phyloP scores from a whole-genome alignment of 1,140 invertebrate species.

The Halictus rubicundus region DNA sequence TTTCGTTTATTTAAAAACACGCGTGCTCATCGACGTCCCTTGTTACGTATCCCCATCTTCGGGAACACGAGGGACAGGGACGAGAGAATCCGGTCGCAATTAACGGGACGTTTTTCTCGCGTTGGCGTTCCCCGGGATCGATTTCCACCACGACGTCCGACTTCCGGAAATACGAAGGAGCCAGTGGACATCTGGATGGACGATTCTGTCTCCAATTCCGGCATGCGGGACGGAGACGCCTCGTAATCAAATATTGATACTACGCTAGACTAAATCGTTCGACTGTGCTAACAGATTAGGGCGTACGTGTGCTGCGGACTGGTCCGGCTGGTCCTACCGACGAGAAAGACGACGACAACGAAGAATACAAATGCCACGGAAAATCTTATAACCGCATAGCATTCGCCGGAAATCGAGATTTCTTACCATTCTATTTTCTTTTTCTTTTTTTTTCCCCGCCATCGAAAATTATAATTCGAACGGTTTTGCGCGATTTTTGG shows the following conservation, averaged over 20 bases:
- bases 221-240: slow-evolving; percentile 53
- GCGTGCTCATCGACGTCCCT: no score
- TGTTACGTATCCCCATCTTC: not conserved
- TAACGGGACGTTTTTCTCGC: slow-evolving; percentile 35
- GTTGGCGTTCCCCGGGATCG: slow-evolving; percentile 12
- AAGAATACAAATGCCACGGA: slow-evolving; percentile 35
- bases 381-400: slow-evolving; percentile 25
- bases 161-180: slow-evolving; percentile 47
- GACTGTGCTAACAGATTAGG: slow-evolving; percentile 69
- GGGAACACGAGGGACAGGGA: not conserved
- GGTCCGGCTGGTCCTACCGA: slow-evolving; percentile 47
- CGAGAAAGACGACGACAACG: slow-evolving; percentile 25
- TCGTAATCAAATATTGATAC: slow-evolving; percentile 74
- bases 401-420: not conserved
- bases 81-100: slow-evolving; percentile 9
- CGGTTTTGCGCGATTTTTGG: no score
- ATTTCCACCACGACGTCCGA: slow-evolving; percentile 39
- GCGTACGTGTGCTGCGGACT: slow-evolving; percentile 58
- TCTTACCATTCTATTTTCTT: not conserved
- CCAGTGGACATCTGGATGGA: slow-evolving; percentile 40
- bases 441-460: no score
- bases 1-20: no score
- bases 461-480: not conserved
- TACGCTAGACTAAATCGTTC: slow-evolving; percentile 68
- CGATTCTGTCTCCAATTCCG: slow-evolving; percentile 45